These are phyloP conservation scores for Macrophya alboannulata DNA, from an alignment of 2,888 invertebrate species.

Conservation along the genomic window DNA sequence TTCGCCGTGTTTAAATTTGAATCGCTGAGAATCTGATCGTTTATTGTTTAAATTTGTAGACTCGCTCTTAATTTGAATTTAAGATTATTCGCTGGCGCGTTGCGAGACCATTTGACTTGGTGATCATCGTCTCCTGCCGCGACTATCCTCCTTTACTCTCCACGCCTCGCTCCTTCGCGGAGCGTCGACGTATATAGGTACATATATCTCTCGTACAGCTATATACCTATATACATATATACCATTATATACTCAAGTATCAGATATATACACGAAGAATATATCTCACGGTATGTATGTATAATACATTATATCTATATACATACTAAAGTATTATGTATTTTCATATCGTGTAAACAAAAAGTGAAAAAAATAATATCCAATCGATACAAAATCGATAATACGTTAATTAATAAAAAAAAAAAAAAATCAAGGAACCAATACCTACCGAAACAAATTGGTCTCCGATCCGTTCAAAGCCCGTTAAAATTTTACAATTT, in stretches of 20 bases:
- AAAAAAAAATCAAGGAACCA: too few relatives aligned
- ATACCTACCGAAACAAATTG: background rate
- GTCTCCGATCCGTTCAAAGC: background rate
- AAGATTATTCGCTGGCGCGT: conserved; percentile 78
- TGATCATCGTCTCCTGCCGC: conserved; percentile 75
- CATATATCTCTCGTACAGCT: background rate
- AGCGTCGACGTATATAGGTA: conserved; percentile 15
- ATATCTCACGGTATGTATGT: too few relatives aligned
- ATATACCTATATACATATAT: background rate
- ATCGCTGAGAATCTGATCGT: conserved; percentile 77
- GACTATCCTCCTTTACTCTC: conserved; percentile 61
- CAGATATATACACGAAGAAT: too few relatives aligned
- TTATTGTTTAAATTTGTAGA: conserved; percentile 79
- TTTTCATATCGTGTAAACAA: background rate
- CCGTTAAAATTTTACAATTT: too few relatives aligned
- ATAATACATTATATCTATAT: background rate
- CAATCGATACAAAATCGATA: background rate
- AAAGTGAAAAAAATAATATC: background rate
- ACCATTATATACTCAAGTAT: too few relatives aligned
- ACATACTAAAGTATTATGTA: background rate
- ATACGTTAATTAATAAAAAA: background rate
- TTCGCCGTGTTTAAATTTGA: conserved; percentile 77
- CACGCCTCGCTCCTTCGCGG: conserved; percentile 55
- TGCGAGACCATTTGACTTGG: conserved; percentile 78
- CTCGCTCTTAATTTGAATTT: conserved; percentile 78